A percentile compares a stretch with the other conserved stretches of the same genome.
Evolutionary conservation across 2,113 vertebrate genomes (phyloP).

Genomic region (Pedetes capensis): DNA sequence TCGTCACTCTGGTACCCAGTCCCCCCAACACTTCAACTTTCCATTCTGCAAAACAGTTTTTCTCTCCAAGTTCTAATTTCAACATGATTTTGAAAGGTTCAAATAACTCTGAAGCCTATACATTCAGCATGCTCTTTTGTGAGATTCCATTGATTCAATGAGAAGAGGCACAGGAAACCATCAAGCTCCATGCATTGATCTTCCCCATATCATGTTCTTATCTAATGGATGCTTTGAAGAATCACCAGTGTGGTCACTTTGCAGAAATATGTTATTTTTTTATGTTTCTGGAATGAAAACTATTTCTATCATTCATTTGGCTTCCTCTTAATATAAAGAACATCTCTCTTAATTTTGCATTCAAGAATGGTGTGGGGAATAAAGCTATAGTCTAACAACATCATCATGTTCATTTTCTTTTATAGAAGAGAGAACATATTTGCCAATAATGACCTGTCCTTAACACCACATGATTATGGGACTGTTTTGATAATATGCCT

Average conservation of each 20-base stretch:
- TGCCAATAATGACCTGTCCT: not conserved
- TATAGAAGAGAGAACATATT: not conserved
- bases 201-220: not conserved
- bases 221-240: not conserved
- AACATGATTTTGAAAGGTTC: not conserved
- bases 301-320: not conserved
- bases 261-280: conserved; percentile 20
- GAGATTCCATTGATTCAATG: not conserved
- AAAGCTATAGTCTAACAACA: not conserved
- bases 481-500: not conserved
- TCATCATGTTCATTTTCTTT: not conserved
- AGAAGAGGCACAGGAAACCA: not conserved
- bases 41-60: not conserved
- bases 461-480: not conserved
- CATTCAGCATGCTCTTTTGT: not conserved
- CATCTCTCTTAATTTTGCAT: conserved; percentile 17
- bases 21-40: conserved; percentile 42
- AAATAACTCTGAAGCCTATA: conserved; percentile 37
- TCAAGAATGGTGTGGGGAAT: not conserved
- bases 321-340: not conserved
- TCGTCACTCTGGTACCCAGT: conserved; percentile 32
- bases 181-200: not conserved
- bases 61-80: conserved; percentile 9
- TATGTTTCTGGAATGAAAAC: conserved; percentile 30
- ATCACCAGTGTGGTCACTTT: not conserved